phyloP scores from a whole-genome alignment of 2,888 invertebrate species.

The Timema cristinae region DNA sequence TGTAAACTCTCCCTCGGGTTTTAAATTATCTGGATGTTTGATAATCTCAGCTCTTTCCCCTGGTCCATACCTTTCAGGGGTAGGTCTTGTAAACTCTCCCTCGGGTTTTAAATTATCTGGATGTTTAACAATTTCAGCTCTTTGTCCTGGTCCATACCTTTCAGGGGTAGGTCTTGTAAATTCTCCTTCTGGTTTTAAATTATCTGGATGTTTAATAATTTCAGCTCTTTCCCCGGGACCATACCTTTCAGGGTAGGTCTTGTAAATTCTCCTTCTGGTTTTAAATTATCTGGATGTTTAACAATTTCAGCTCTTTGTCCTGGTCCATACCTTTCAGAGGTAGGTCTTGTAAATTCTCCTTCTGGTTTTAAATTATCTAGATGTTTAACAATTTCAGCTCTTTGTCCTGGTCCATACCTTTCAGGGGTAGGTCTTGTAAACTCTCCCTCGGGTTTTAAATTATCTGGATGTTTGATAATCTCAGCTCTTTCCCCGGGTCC shows the following conservation, averaged over 20 bases:
- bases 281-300: too few relatives aligned
- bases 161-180: constrained; percentile 48
- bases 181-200: constrained; percentile 54
- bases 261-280: constrained; percentile 31
- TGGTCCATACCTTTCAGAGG: too few relatives aligned
- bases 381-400: too few relatives aligned
- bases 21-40: constrained; percentile 38
- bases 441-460: constrained; percentile 29
- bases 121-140: constrained; percentile 45
- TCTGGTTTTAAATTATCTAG: too few relatives aligned
- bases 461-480: too few relatives aligned
- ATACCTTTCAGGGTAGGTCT: constrained; percentile 36
- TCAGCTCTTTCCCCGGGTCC: too few relatives aligned
- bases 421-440: too few relatives aligned
- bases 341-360: too few relatives aligned
- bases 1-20: constrained; percentile 40
- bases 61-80: neutral
- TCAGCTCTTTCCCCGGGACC: constrained; percentile 42
- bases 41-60: constrained; percentile 29
- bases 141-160: constrained; percentile 42
- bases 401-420: too few relatives aligned
- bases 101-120: constrained; percentile 47
- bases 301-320: too few relatives aligned
- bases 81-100: constrained; percentile 50
- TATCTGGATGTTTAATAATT: constrained; percentile 43